phyloP scores from a whole-genome alignment of 30 jellyfish, hydroid and myxozoan species.

The Cassiopea andromeda region DNA sequence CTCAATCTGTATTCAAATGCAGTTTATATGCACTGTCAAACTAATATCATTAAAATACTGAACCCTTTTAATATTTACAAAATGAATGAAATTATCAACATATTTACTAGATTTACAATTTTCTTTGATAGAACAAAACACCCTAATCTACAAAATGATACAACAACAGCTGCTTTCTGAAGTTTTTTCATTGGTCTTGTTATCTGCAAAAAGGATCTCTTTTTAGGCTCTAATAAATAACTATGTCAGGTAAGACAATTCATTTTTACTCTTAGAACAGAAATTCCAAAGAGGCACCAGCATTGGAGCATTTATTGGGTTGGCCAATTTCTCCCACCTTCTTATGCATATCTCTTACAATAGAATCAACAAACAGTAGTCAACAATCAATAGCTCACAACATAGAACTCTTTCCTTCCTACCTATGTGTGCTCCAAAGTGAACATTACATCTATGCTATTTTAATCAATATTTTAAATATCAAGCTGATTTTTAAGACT shows the following conservation, averaged over 20 bases:
- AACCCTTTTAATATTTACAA: conserved; percentile 24
- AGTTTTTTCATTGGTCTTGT: conserved; percentile 69
- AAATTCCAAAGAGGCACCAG: not conserved
- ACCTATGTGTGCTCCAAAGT: too few species aligned
- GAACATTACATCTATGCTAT: too few species aligned
- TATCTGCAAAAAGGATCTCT: conserved; percentile 48
- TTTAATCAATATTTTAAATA: too few species aligned
- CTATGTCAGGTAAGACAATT: not conserved
- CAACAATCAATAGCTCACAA: too few species aligned
- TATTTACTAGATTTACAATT: conserved; percentile 51
- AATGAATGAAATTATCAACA: conserved; percentile 54
- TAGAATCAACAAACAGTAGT: too few species aligned
- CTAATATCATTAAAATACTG: not conserved
- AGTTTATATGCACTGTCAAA: not conserved
- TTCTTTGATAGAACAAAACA: conserved; percentile 22
- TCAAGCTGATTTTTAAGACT: too few species aligned
- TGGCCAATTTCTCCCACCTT: too few species aligned
- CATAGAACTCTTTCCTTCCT: too few species aligned
- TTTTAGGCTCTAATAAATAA: not conserved
- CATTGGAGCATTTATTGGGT: too few species aligned
- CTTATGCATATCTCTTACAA: too few species aligned
- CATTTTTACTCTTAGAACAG: not conserved
- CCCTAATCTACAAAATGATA: conserved; percentile 45
- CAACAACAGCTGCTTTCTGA: conserved; percentile 87
- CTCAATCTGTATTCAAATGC: not conserved